Evolutionary conservation across 2,888 invertebrate species (phyloP).

Genomic region (Zaprionus bogoriensis): DNA sequence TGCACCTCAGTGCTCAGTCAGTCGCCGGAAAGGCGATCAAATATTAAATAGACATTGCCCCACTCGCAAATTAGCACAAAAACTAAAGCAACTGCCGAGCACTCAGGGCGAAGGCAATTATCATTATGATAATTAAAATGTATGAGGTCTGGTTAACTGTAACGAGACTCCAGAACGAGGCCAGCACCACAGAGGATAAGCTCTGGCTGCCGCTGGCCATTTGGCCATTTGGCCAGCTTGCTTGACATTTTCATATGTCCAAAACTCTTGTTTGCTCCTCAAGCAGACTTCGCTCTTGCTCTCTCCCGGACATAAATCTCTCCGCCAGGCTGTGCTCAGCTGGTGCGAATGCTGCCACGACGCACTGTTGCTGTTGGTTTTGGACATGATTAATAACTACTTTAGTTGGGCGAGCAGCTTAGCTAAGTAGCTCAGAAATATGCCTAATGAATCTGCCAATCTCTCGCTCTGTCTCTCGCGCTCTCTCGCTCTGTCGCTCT

Average conservation of each 20-base stretch:
- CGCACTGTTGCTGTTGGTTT: background rate
- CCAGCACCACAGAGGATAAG: conserved; percentile 1
- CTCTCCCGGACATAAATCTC: background rate
- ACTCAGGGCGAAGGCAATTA: conserved; percentile 49
- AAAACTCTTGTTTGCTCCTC: background rate
- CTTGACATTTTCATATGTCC: conserved; percentile 3
- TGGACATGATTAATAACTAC: conserved; percentile 33
- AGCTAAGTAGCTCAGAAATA: conserved; percentile 25
- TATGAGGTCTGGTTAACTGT: conserved; percentile 48
- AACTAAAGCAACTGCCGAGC: conserved; percentile 51
- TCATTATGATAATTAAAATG: conserved; percentile 74
- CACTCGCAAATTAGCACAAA: conserved; percentile 21
- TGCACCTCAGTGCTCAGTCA: no score
- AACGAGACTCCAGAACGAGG: conserved; percentile 37
- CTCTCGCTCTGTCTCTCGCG: background rate
- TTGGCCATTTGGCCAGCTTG: background rate
- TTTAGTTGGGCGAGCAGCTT: conserved; percentile 26
- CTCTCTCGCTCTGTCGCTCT: background rate
- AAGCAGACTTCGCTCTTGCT: background rate
- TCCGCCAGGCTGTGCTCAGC: background rate
- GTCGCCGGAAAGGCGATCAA: conserved; percentile 52
- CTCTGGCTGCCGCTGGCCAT: background rate
- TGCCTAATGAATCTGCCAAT: conserved; percentile 17
- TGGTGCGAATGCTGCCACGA: background rate
- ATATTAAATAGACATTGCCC: conserved; percentile 57